Evolutionary conservation across 2,888 invertebrate species (phyloP), one percentile per base, ranked within the genome.

Genomic region (Drosophila acutilabella): DNA sequence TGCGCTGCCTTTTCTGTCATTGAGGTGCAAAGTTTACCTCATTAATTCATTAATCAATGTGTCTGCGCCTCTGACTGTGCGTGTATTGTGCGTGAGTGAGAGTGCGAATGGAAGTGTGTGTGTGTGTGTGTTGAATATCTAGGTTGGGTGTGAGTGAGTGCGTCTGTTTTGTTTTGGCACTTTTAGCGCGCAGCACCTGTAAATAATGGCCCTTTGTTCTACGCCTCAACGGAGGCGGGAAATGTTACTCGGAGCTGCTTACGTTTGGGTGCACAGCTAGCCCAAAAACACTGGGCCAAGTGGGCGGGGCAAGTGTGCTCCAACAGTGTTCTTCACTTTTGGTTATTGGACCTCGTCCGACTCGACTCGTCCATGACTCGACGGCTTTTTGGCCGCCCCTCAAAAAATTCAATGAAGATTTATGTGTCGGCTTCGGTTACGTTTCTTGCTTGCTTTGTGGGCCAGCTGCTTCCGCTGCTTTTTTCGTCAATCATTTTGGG

Each of bases 141-240:
- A 18, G 51, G 13, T 54, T 52, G 71, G 40, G 72, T 60, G 73
- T 70, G 74, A 60, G 87, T 67, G 68, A 71, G 77, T 77, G 78
- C 77, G 83, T 83, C 81, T 86, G 85, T 83, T 88, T 88, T 85
- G 85, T 88, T 85, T 85, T 88, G 88, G 81, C 89, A 85, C 88
- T 85, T 88, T 85, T 86, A 76, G 83, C 53, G 86, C 74, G 88
- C 85, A 88, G 89, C 85, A 85, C 85, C 88, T 85, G 85, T 83
- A 85, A 83, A 88, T 85, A 85, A 85, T 85, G 89, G 89, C 75
- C 79, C 88, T 85, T 85, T 85, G 85, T 85, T 85, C 84, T 88
- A 80, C 78, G 84, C 74, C 84, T 83, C 78, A 72, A 61, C 64
- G 77, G 52, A 69, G 86, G 82, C 77, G 72, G 69, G 72, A 57